Base-by-base conservation (phyloP, 1,140 invertebrate species). In the Atta colombica region DNA sequence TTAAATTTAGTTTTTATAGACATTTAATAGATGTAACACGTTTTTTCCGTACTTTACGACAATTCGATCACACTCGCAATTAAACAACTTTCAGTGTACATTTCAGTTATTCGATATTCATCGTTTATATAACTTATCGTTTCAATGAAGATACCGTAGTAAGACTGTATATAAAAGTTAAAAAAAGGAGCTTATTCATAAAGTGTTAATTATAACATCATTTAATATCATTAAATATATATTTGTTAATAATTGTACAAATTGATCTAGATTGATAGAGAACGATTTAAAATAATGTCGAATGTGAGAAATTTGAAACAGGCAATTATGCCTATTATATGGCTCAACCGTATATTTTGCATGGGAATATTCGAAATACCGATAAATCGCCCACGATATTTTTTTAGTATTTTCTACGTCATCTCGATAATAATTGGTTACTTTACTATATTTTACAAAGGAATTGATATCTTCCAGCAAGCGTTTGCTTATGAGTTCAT, bases 301-400 rank as follows among this genome's bases (percentile, higher is more conserved):
- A 10, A 10, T 10, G 14, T 77, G 1, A 74, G 2, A 49, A 60
- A 2, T 18, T 49, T 82, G n/a, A 82, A 82, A 4, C 35, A 21
- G 1, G 68, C 53, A 1, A 0, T 74, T 18, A 18, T 1, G 80
- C 68, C 80, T 18, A 28, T 82, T 3, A 28, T 31, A 60, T 82
- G 51, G 68, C 80, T 82, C 25, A 82, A 82, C 21, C 49, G 53
- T 18, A 21, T 82, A 61, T 82, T 72, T 53, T 82, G 68, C 53
- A 74, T 82, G 68, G 80, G 80, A 61, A 12, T 82, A 35, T 74
- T 82, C 6, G 80, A 82, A 25, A 74, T 82, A 61, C 80, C 80
- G 2, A 8, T 0, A 45, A 72, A 82, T 49, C 68, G 39, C 0
- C 80, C 80, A 49, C 68, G 53, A 74, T 31, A 49, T 61, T 6